Evolutionary conservation across 2,888 invertebrate species (phyloP), one percentile per base, ranked within the genome.

Genomic region (Pseudanteris insignis): DNA sequence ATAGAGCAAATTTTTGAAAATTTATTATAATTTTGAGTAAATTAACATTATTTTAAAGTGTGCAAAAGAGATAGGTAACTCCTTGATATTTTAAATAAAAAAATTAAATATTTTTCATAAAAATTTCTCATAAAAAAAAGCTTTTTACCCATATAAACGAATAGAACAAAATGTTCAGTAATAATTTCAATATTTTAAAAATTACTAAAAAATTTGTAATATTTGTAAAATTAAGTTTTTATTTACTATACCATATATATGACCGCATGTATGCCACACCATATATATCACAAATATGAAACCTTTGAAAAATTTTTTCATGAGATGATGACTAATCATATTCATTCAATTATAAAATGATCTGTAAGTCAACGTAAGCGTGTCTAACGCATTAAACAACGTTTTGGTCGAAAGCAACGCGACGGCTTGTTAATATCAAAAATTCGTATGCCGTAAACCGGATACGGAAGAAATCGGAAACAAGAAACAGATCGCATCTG

Each of bases 401-500:
- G 21, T 21, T 21, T 12, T n/a, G n/a, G n/a, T n/a, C n/a, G n/a
- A n/a, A n/a, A n/a, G n/a, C n/a, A n/a, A n/a, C n/a, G n/a, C 18
- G 21, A 43, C 13, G 13, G 7, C 1, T 29, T 30, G 3, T 25
- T 29, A 13, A 12, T 9, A 11, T 34, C 5, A 33, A 33, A 44
- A 44, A 33, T 2, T 13, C 21, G 2, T 1, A 5, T 15, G 6
- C 6, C 14, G 1, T 46, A 12, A 11, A 36, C 40, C n/a, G n/a
- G n/a, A 18, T 18, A 18, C 8, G 24, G 14, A 29, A 18, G 15
- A 29, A 13, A 12, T 26, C 7, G 2, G n/a, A 38, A 46, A 37
- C 12, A 24, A 37, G 37, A 30, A 50, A 58, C 46, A 46, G 21
- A 21, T 57, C 47, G 37, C 40, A 47, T 47, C 41, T 41, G 53